Base-by-base conservation (phyloP, 2,888 invertebrate species). In the Pycnomerus fuliginosus region DNA sequence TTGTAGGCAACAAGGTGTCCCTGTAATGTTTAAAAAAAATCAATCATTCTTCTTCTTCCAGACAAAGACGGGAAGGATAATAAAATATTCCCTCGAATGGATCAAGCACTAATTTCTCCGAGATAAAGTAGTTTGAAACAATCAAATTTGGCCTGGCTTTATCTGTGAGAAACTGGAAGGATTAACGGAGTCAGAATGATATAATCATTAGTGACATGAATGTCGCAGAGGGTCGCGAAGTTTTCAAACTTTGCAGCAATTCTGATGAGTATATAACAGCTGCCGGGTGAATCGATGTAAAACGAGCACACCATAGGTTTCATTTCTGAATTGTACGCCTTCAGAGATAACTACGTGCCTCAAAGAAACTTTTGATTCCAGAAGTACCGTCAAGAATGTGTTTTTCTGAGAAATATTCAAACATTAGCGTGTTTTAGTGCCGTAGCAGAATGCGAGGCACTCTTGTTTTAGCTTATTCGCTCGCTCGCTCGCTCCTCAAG, bases 1-100 rank as follows among this genome's bases (percentile, higher is more conserved):
- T 86, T 83, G 54, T 83, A 83, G 32, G 78, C 74, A 32, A 87
- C 74, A 35, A 79, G 73, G 51, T 80, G 79, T 23, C 82, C 82
- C 87, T 87, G 71, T 22, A 72, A 74, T 40, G 44, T 40, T 34
- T 25, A 17, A 35, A 37, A 24, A 20, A 8, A 20, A 7, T 20
- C 5, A 20, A 20, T 20, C 8, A 20, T 5, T 5, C 11, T 20
- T 20, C 8, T 20, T 20, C 20, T 20, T 5, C 5, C 20, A 8
- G 20, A 7, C 20, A 8, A 5, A 4, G 11, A 10, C 25, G 25
- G 25, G 10, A 4, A 4, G 25, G 25, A 44, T 44, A 39, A 44
- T 36, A 39, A 25, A 44, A 45, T 40, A 35, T 33, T 40, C 35
- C 35, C 29, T 45, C 39, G 30, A 45, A 34, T 34, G 30, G 44